Base-by-base conservation (phyloP, 2,113 vertebrate genomes). In the Forbesichthys agassizii region DNA sequence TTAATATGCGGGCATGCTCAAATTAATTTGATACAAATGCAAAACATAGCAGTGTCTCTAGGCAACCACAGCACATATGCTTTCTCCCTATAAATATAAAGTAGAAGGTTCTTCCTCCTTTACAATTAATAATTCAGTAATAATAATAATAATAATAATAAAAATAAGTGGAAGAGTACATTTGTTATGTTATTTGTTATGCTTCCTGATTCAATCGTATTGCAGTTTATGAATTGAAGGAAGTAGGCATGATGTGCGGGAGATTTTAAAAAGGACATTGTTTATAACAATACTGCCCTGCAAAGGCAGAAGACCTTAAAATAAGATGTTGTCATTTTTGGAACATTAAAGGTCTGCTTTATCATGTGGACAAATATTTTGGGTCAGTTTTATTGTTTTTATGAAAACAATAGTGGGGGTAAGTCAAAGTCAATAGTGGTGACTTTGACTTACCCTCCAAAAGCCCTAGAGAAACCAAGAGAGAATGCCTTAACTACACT, bases 141-240 rank as follows among this genome's bases (percentile, higher is more conserved):
- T 42, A 42, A 0, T 14, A 52, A 52, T 14, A 52, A 9, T 42
- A 52, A 52, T 14, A 52, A 52, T 7, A 57, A 57, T 11, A 20
- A 57, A 33, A 57, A 57, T 20, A 20, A 57, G 20, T 16, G 10
- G 49, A n/a, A 33, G 64, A 78, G 74, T 65, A 82, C 69, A 14
- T 47, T 69, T 70, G 66, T 63, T 63, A 61, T 16, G 16, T 16
- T 16, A 16, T 16, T 16, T 16, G 80, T 72, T 69, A 57, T 73
- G 62, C 78, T 83, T 87, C 80, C 82, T 86, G 82, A 83, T 87
- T 80, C 78, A 48, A 65, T n/a, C 9, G 48, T 67, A 65, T 73
- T 81, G 69, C 64, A 63, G 75, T 77, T 85, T 54, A 53, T 84
- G 77, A 88, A 84, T 80, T 68, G 71, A 75, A 71, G 87, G 89